Evolutionary conservation across 2,888 invertebrate genomes (phyloP).

Genomic region (Oscheius myriophilus): DNA sequence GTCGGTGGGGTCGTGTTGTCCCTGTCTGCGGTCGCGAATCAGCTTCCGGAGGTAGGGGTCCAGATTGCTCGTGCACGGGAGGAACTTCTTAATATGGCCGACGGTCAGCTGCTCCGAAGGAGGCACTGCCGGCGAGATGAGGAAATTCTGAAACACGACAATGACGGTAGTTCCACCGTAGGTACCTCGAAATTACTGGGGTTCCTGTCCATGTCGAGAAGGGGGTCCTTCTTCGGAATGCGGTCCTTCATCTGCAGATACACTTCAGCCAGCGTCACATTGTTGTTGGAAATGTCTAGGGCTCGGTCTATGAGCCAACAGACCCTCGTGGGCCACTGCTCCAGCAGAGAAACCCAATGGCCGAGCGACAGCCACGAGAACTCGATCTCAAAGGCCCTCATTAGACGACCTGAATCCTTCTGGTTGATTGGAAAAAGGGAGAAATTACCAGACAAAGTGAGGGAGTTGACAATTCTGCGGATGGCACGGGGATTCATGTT

Average conservation of each 20-base stretch:
- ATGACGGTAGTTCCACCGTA: too few species aligned
- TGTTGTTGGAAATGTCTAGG: conserved; percentile 84
- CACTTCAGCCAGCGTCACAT: conserved; percentile 71
- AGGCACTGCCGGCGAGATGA: conserved; percentile 51
- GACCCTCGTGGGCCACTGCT: conserved; percentile 97
- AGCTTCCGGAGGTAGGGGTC: conserved; percentile 97
- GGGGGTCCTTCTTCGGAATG: conserved; percentile 58
- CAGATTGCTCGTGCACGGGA: conserved; percentile 96
- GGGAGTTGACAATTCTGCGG: conserved; percentile 73
- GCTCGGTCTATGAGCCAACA: conserved; percentile 89
- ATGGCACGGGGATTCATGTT: conserved; percentile 97
- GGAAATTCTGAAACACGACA: conserved; percentile 34
- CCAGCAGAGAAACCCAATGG: conserved; percentile 80
- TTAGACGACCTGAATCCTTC: conserved; percentile 81
- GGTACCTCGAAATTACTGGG: conserved; percentile 55
- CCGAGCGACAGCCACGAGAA: conserved; percentile 97
- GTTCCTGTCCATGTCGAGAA: conserved; percentile 61
- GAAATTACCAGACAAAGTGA: conserved; percentile 60
- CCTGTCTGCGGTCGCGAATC: conserved; percentile 77
- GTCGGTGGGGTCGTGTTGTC: conserved; percentile 21
- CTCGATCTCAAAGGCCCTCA: conserved; percentile 97
- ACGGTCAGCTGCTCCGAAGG: conserved; percentile 71
- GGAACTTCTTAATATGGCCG: conserved; percentile 84
- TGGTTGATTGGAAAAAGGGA: background rate
- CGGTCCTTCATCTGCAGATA: conserved; percentile 83